A percentile compares a stretch with the other conserved stretches of the same genome.
Conservation (phyloP, 30 jellyfish, hydroid and myxozoan genomes). For the Chironex yamaguchii region DNA sequence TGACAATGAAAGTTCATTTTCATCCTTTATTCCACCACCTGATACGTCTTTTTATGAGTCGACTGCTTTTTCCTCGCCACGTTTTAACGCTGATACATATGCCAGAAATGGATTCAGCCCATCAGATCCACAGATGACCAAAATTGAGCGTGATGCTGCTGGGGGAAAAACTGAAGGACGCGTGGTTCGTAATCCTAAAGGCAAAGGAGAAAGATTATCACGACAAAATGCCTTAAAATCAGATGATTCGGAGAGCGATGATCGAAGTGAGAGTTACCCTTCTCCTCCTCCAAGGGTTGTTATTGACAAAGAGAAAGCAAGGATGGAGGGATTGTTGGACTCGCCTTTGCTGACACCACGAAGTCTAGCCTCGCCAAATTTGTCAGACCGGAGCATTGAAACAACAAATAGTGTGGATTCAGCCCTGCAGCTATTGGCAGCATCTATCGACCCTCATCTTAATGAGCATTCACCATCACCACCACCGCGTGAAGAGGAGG, state of each 20-base stretch:
- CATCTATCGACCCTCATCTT: conserved; percentile 60
- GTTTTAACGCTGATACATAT: too few species aligned
- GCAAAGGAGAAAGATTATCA: background rate
- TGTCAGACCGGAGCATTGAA: conserved; percentile 38
- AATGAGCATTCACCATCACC: background rate
- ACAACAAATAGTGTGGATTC: conserved; percentile 60
- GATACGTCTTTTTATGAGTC: background rate
- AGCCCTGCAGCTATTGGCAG: conserved; percentile 66
- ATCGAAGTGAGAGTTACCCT: background rate
- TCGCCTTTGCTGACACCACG: background rate
- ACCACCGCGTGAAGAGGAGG: background rate
- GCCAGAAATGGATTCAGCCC: too few species aligned
- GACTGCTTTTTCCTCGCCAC: background rate
- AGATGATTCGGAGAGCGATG: background rate
- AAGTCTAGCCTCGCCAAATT: conserved; percentile 32
- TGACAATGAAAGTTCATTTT: background rate
- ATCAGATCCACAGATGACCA: too few species aligned
- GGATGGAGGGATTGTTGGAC: too few species aligned
- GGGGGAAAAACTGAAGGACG: background rate
- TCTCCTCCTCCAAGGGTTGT: background rate
- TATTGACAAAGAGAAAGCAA: too few species aligned
- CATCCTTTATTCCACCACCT: background rate
- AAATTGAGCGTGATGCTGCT: too few species aligned
- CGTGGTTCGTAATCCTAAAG: background rate
- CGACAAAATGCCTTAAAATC: background rate